Base-by-base conservation (phyloP, 2,113 vertebrate species). In the Ameiurus melas region DNA sequence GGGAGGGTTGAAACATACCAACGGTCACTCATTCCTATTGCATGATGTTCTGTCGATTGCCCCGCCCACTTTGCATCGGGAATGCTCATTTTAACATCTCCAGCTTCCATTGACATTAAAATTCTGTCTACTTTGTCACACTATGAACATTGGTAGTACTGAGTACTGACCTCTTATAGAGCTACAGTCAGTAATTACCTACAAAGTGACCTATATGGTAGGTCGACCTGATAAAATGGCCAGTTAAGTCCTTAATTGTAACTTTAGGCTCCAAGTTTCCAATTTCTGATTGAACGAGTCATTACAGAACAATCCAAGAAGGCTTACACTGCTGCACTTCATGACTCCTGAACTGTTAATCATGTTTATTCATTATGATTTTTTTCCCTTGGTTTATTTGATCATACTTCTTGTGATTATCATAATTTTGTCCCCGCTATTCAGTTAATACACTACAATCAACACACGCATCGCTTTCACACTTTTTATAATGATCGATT, bases 401-500 rank as follows among this genome's bases (percentile, higher is more conserved):
- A 16, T 62, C 20, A 16, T 30, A 27, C 27, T 80, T n/a, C 13
- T 57, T 51, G n/a, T 70, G 30, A 82, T 81, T 70, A 36, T 27
- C 13, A 33, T 16, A 47, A 3, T 27, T 5, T 19, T 33, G 19
- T 12, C 86, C 91, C 85, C 91, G 86, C 91, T 91, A 88, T 92
- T 90, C 90, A 91, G 90, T 94, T 94, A 90, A 90, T 87, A 86
- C 36, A 92, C 90, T 89, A 47, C 88, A 87, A 86, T 88, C 75
- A 64, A 80, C 81, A 91, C 92, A 85, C 71, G 81, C 90, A 89
- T 64, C 84, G 90, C 92, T 92, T 93, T 85, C 92, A 92, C 92
- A 90, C 91, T 90, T 89, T 36, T 79, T 68, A 80, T 83, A 73
- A 83, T 68, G 71, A 94, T 92, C 90, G 91, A 90, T 86, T 88